Evolutionary conservation across 1,140 invertebrate species (phyloP).

Genomic region (Drosophila bocqueti): DNA sequence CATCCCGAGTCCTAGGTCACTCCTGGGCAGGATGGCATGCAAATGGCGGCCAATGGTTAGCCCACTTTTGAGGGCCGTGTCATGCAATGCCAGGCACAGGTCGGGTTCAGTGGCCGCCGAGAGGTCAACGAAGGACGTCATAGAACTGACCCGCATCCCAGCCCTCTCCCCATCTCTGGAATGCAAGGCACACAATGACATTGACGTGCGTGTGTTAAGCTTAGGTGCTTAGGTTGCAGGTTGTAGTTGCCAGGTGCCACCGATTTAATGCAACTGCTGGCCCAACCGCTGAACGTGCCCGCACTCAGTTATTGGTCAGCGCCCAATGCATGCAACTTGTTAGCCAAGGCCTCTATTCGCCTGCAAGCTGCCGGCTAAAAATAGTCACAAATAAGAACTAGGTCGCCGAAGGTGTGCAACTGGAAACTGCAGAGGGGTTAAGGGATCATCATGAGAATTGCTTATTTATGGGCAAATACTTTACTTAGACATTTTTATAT

Average conservation of each 20-base stretch:
- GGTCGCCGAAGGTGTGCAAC: conserved; percentile 56
- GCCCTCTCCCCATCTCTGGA: not conserved
- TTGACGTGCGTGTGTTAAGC: conserved; percentile 25
- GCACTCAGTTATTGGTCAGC: conserved; percentile 50
- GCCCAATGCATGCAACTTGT: conserved; percentile 11
- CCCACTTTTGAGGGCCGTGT: conserved; percentile 24
- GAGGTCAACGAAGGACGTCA: conserved; percentile 51
- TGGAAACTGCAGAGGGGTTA: not conserved
- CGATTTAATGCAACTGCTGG: conserved; percentile 18
- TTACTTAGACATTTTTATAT: no score
- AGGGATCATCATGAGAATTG: not conserved
- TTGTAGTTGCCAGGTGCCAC: not conserved
- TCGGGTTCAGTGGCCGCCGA: conserved; percentile 23
- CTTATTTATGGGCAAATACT: not conserved
- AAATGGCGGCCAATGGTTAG: conserved; percentile 29
- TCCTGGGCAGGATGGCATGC: conserved; percentile 33
- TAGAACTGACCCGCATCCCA: conserved; percentile 9
- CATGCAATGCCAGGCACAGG: conserved; percentile 18
- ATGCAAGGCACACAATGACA: conserved; percentile 51
- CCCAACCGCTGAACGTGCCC: conserved; percentile 36
- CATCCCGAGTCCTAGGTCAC: conserved; percentile 37
- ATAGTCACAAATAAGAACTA: conserved; percentile 40
- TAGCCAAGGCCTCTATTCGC: conserved; percentile 40
- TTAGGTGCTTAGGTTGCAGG: not conserved
- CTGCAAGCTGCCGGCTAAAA: conserved; percentile 24